Evolutionary conservation across 2,113 vertebrate genomes (phyloP).

Genomic region (Equus przewalskii): DNA sequence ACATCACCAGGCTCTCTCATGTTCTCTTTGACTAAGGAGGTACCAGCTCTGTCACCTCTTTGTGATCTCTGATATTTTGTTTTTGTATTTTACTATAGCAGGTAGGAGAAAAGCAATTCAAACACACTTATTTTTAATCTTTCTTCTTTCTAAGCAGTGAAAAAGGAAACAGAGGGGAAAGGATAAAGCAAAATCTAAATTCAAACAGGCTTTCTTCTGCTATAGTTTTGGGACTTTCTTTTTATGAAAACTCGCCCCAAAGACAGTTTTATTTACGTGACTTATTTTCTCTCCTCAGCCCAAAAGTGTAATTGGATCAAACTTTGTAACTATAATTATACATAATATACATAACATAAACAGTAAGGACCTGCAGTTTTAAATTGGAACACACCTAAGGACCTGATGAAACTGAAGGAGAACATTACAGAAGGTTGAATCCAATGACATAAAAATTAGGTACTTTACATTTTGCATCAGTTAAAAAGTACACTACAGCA

Average conservation of each 20-base stretch:
- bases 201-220: constrained; percentile 12
- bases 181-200: constrained; percentile 20
- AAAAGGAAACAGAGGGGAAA: background rate
- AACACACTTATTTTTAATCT: background rate
- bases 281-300: constrained; percentile 24
- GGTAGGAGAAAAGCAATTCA: background rate
- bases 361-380: background rate
- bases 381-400: background rate
- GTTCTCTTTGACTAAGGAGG: background rate
- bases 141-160: constrained; percentile 42
- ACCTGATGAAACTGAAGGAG: background rate
- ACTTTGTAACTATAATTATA: background rate
- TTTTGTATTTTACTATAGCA: background rate
- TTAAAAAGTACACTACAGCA: constrained; percentile 70
- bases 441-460: constrained; percentile 66
- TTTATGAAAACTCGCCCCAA: constrained; percentile 48
- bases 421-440: background rate
- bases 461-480: constrained; percentile 77
- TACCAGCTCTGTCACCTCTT: background rate
- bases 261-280: constrained; percentile 17
- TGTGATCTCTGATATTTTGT: background rate
- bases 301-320: background rate
- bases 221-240: background rate
- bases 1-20: background rate
- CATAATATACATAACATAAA: constrained; percentile 21